Base-by-base conservation (phyloP, 2,888 invertebrate genomes). In the Gibbula magus region DNA sequence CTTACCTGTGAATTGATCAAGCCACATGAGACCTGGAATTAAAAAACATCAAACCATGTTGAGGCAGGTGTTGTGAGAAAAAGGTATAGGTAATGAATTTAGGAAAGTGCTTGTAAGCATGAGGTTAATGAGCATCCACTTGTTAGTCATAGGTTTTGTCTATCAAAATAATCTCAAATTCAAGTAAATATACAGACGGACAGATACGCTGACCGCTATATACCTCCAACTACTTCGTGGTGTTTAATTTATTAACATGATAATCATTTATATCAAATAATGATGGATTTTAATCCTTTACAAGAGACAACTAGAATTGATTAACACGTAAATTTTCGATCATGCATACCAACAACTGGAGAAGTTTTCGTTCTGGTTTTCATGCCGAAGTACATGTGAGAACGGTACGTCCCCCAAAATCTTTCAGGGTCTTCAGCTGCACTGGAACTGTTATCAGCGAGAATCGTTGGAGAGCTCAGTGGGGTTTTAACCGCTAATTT, bases 321-420 rank as follows among this genome's bases (percentile, higher is more conserved):
- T 5, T 20, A 54, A 20, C 1, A 2, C 0, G 13, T 10, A 56
- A 22, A 22, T 56, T 7, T 5, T 2, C 22, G 20, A 7, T 2
- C 22, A 67, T 75, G 25, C 75, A 54, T 53, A 75, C 99, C 99
- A 89, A 97, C 96, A 0, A 98, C 96, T 0, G 98, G 95, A 0
- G 99, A 98, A 78, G 95, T 94, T 0, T 97, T 96, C 91, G 97
- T 97, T 78, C 99, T 94, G 0, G 97, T 97, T 93, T 98, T 97
- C 91, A 99, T 78, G 3, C 93, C 93, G 89, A 93, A 93, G 82
- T 93, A 93, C 18, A 90, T 79, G 20, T 91, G 87, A 4, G 93
- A 89, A 78, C 93, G 91, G 92, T 99, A 99, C 0, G 96, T 95
- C 10, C 99, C 99, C 99, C 99, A 99, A 79, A 88, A 91, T 61